Conservation (phyloP, 2,113 vertebrate species). For the Cyanoliseus patagonus region DNA sequence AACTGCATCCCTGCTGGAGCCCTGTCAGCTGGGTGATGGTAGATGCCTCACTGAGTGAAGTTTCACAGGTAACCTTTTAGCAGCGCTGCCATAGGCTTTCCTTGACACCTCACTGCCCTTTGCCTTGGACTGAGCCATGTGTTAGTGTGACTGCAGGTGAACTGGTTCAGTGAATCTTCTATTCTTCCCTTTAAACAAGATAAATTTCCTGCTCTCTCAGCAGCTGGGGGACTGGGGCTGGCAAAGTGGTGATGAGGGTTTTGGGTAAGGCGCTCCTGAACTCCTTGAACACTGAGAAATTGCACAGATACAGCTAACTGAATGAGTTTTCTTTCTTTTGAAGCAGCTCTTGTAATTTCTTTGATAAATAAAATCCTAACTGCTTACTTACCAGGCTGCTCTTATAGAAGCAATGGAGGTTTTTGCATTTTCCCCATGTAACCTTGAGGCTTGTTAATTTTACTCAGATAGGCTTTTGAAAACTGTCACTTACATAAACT, state of each 20-base stretch:
- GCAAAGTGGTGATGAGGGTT: not conserved
- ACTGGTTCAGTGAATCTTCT: not conserved
- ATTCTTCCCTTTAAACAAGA: not conserved
- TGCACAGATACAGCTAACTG: not conserved
- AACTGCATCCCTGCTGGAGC: not conserved
- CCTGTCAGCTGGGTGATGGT: not conserved
- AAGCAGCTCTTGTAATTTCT: not conserved
- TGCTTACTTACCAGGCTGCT: not conserved
- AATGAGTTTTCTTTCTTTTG: not conserved
- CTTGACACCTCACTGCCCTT: not conserved
- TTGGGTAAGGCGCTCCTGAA: not conserved
- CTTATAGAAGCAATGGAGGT: not conserved
- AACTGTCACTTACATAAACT: not conserved
- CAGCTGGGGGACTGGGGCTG: not conserved
- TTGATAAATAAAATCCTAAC: not conserved
- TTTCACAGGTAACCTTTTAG: not conserved
- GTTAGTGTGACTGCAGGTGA: not conserved
- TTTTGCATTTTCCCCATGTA: not conserved
- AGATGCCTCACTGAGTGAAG: not conserved
- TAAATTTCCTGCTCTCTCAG: not conserved
- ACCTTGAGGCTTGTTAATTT: not conserved
- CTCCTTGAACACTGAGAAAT: not conserved
- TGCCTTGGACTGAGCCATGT: not conserved
- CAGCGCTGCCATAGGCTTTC: not conserved
- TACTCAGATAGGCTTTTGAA: not conserved